Evolutionary conservation across 2,113 vertebrate species (phyloP), one percentile per base, ranked within the genome.

Genomic region (Epinephelus cyanopodus): DNA sequence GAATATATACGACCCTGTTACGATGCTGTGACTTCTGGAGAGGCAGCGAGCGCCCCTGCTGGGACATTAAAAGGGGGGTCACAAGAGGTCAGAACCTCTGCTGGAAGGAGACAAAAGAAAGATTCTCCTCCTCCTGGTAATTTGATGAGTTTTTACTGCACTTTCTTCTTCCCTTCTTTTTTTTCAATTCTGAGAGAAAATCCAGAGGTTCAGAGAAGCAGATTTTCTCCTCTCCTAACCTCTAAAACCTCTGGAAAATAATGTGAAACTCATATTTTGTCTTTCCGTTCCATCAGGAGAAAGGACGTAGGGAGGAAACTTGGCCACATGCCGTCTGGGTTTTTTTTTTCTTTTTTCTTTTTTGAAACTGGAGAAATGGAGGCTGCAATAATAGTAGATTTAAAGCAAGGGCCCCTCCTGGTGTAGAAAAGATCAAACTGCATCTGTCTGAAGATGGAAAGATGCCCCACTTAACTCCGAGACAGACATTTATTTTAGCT

Each of bases 281-380:
- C 83, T 89, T 86, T 91, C 85, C 79, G 82, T 90, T 92, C 82
- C 87, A 87, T 88, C 70, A 73, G 86, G 83, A 82, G 86, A 79
- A 79, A 77, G 33, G 78, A 90, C 61, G 66, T 9, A 74, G 87
- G 83, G 76, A 87, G 92, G 93, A 94, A 92, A 93, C 77, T 92
- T 94, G 94, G 92, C 84, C 58, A 14, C 13, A 2, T 42, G 76
- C 60, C 73, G 3, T 19, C 67, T 73, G 57, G 63, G 6, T 10
- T 61, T 62, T 65, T 66, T 62, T 65, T 47, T 61, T 62, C 45
- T 9, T 71, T 52, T 13, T 70, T 33, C 14, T 52, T 85, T 61
- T 69, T 61, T 18, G 47, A 70, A 82, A 78, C 65, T 53, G 37
- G 68, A 75, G 64, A 62, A 85, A 69, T 64, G 75, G 75, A 25